Base-by-base conservation (phyloP, 2,888 invertebrate genomes). In the Cyclophora albipunctata region DNA sequence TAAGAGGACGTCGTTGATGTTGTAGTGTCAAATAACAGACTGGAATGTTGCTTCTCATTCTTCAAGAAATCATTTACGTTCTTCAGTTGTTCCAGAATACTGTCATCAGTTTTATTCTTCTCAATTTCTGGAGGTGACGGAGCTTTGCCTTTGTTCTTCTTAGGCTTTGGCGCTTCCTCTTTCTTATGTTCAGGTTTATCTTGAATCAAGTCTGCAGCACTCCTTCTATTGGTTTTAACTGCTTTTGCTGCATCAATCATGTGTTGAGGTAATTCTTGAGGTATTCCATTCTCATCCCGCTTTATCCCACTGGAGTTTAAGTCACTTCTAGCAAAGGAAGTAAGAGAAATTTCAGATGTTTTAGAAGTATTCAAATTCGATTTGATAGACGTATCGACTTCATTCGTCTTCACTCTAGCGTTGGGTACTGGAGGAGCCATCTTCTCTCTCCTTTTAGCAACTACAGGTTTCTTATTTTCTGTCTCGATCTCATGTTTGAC, bases 191-290 rank as follows among this genome's bases (percentile, higher is more conserved):
- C 81, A 37, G 52, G 45, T 60, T 71, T 80, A 3, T 84, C 84
- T 52, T 67, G 65, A 34, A 81, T 63, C 7, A 79, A 58, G 46
- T 87, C 88, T 20, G 75, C 57, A 1, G 81, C 73, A 61, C 91
- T 91, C 69, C 91, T 93, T 46, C 94, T 85, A 59, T 94, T 93
- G 51, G 89, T 91, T 59, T 91, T 85, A 0, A 93, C 94, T 2
- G 92, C 93, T 71, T 91, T 91, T 1, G 93, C 94, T 0, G 94
- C 94, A 48, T 93, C 92, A 53, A 93, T 81, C 84, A 94, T 93
- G 58, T 93, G 93, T 52, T 90, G 90, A 3, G 94, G 93, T 58
- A 94, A 86, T 66, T 94, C 93, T 66, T 93, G 91, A 46, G 93
- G 93, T 63, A 93, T 90, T 37, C 92, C 89, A 64, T 91, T 86